Conservation (phyloP, 1,140 invertebrate genomes). For the Leptestheria dahalacensis region DNA sequence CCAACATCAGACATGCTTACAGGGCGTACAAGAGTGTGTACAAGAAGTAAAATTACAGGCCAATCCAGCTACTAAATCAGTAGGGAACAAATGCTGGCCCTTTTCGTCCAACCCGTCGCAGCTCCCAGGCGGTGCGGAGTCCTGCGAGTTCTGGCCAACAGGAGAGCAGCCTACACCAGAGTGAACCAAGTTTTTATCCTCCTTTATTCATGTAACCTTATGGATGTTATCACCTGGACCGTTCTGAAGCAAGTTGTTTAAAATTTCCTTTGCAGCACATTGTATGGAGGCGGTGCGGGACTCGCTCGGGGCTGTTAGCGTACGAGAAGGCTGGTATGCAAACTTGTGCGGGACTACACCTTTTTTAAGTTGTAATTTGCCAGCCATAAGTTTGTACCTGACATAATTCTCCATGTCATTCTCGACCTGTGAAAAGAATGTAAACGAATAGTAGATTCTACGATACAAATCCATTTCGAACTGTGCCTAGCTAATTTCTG, state of each 20-base stretch:
- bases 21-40: slow-evolving; percentile 26
- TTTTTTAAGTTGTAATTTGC: slow-evolving; percentile 9
- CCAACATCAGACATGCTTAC: slow-evolving; percentile 24
- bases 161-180: no score
- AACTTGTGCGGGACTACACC: slow-evolving; percentile 15
- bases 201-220: no score
- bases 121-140: no score
- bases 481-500: neutral
- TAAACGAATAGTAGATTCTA: neutral
- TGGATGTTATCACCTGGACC: no score
- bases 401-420: slow-evolving; percentile 13
- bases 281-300: neutral
- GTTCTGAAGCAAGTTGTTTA: no score
- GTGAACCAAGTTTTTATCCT: no score
- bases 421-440: slow-evolving; percentile 10
- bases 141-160: no score
- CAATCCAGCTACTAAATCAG: no score
- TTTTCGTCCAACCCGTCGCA: no score
- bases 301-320: neutral
- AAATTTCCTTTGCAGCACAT: neutral
- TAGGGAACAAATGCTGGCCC: no score
- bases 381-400: slow-evolving; percentile 8
- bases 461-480: neutral
- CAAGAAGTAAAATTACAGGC: no score
- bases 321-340: slow-evolving; percentile 9